Evolutionary conservation across 2,888 invertebrate genomes (phyloP).

Genomic region (Lasioglossum leucozonium): DNA sequence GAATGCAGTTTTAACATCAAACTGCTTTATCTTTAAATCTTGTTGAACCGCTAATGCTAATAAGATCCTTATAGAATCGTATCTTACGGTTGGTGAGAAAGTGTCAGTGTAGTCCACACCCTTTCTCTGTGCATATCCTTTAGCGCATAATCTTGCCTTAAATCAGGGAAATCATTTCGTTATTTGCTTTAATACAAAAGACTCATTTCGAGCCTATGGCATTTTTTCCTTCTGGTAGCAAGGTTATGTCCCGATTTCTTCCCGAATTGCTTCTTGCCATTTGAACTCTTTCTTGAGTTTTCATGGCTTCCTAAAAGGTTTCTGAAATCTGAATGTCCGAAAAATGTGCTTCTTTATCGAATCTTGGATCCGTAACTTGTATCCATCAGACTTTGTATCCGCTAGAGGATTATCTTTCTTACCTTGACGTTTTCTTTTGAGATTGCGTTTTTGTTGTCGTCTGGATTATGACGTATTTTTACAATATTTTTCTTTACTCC

Average conservation of each 20-base stretch:
- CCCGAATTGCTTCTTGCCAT: not conserved
- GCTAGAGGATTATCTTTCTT: not conserved
- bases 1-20: not conserved
- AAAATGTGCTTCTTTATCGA: too few species aligned
- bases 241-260: not conserved
- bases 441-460: too few species aligned
- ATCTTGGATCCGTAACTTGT: not conserved
- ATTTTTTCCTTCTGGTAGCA: not conserved
- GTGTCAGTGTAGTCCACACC: not conserved
- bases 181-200: conserved; percentile 1
- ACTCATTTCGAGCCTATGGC: conserved; percentile 14
- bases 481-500: not conserved
- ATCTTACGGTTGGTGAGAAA: conserved; percentile 8
- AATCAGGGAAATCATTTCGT: not conserved
- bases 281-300: not conserved
- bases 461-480: too few species aligned
- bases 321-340: not conserved
- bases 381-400: not conserved
- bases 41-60: not conserved
- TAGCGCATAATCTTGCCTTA: conserved; percentile 3
- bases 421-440: not conserved
- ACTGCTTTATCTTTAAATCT: conserved; percentile 10
- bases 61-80: conserved; percentile 9
- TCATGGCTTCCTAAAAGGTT: conserved; percentile 11
- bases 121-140: conserved; percentile 12